phyloP scores from a whole-genome alignment of 2,113 vertebrate species.

The Columba livia region DNA sequence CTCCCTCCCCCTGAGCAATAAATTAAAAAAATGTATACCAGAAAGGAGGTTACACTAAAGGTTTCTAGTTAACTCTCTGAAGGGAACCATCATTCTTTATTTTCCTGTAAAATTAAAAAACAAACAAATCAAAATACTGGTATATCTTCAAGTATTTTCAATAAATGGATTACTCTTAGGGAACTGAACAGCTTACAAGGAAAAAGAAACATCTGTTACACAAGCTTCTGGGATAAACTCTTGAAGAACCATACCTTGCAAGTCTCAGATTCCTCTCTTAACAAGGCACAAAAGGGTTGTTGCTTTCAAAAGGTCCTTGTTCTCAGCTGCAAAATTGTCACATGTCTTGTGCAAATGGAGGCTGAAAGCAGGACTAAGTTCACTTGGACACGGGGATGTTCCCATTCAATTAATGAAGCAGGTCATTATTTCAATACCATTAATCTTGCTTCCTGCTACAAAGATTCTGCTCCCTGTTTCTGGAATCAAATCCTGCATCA shows the following conservation, averaged over 20 bases:
- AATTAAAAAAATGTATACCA: constrained; percentile 64
- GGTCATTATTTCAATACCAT: neutral
- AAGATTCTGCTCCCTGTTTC: neutral
- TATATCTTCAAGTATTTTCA: constrained; percentile 73
- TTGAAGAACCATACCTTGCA: constrained; percentile 23
- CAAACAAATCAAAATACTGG: constrained; percentile 1
- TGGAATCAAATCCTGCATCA: neutral
- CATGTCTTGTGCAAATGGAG: constrained; percentile 52
- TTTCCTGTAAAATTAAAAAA: constrained; percentile 28
- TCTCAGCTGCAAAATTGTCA: constrained; percentile 37
- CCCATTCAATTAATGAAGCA: constrained; percentile 27
- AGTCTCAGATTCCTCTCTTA: constrained; percentile 57
- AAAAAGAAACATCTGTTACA: constrained; percentile 11
- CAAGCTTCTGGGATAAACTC: constrained; percentile 19
- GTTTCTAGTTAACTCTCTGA: constrained; percentile 34
- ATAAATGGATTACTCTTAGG: constrained; percentile 45
- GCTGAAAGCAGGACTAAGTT: constrained; percentile 30
- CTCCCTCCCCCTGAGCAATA: constrained; percentile 53
- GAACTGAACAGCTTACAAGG: constrained; percentile 52
- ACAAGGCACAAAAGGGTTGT: constrained; percentile 80
- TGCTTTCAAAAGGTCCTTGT: constrained; percentile 68
- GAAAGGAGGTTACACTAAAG: constrained; percentile 40
- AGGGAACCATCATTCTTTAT: neutral
- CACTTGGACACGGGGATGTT: constrained; percentile 57
- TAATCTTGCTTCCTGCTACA: neutral